A percentile compares a stretch with the other conserved stretches of the same genome.
These are phyloP conservation scores for Gibbula magus DNA, from an alignment of 2,888 invertebrate genomes.

Conservation along the genomic window DNA sequence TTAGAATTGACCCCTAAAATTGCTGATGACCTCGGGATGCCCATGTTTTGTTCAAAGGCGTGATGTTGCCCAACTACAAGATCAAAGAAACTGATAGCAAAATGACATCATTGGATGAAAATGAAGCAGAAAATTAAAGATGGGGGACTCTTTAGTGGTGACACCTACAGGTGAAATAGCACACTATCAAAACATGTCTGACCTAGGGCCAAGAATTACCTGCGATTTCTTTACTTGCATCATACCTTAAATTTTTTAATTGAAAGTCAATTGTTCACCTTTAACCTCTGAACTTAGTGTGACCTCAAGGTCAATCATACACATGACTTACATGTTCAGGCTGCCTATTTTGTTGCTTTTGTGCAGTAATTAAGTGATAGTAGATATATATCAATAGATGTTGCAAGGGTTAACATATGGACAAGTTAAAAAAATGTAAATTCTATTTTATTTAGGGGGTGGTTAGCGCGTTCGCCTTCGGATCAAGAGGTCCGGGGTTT, in stretches of 20 bases:
- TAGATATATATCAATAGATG: too few relatives aligned
- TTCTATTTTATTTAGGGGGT: too few relatives aligned
- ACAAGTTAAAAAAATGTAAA: too few relatives aligned
- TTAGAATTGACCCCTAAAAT: background rate
- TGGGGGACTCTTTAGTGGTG: background rate
- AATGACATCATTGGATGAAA: background rate
- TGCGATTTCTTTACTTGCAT: background rate
- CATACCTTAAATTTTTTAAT: background rate
- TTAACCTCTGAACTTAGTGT: background rate
- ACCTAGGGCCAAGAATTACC: background rate
- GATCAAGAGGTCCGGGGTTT: too few relatives aligned
- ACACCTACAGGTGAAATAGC: background rate
- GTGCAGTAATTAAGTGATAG: too few relatives aligned
- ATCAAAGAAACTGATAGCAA: background rate
- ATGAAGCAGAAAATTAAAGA: conserved; percentile 13
- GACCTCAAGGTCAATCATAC: background rate
- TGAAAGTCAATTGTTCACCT: background rate
- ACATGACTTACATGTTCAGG: too few relatives aligned
- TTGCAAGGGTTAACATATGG: too few relatives aligned
- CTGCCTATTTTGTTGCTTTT: too few relatives aligned
- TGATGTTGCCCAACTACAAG: background rate
- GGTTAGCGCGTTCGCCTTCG: too few relatives aligned
- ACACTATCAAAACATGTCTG: background rate
- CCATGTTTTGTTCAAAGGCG: background rate
- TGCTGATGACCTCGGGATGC: background rate